These are phyloP conservation scores for Meloidogyne hapla DNA, from an alignment of 1,140 invertebrate genomes.

Conservation along the genomic window DNA sequence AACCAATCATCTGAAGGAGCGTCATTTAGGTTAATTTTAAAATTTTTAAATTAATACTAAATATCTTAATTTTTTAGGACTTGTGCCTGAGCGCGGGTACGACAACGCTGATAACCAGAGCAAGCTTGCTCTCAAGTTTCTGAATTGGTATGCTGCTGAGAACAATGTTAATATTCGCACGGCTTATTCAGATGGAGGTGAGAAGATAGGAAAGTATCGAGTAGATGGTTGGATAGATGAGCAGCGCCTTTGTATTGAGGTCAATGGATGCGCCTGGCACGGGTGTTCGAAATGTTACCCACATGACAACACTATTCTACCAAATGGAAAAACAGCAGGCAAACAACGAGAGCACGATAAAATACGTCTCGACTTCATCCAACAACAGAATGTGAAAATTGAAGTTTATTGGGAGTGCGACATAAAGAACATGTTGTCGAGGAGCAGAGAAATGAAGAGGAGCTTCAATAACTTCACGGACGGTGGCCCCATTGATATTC, in stretches of 20 bases:
- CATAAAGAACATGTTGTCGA: neutral
- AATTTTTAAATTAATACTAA: no score
- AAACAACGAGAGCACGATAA: neutral
- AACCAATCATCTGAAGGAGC: conserved; percentile 1
- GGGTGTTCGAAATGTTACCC: neutral
- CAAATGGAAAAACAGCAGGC: conserved; percentile 19
- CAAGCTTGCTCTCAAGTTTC: neutral
- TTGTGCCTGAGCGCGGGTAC: neutral
- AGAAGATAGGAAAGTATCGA: neutral
- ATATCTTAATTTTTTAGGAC: neutral
- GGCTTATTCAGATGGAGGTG: neutral
- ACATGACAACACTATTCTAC: neutral
- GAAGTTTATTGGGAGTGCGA: conserved; percentile 24
- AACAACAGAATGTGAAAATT: no score
- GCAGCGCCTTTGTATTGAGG: neutral
- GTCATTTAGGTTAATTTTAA: no score
- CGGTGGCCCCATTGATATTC: conserved; percentile 1
- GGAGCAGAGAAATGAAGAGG: conserved; percentile 9
- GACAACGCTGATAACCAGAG: conserved; percentile 6
- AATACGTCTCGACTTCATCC: neutral
- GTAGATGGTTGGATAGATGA: neutral
- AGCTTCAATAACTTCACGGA: no score
- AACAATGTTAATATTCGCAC: neutral
- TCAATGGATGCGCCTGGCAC: neutral
- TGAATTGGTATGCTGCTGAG: neutral